phyloP scores from a whole-genome alignment of 2,113 vertebrate species.

The Furnarius figulus region DNA sequence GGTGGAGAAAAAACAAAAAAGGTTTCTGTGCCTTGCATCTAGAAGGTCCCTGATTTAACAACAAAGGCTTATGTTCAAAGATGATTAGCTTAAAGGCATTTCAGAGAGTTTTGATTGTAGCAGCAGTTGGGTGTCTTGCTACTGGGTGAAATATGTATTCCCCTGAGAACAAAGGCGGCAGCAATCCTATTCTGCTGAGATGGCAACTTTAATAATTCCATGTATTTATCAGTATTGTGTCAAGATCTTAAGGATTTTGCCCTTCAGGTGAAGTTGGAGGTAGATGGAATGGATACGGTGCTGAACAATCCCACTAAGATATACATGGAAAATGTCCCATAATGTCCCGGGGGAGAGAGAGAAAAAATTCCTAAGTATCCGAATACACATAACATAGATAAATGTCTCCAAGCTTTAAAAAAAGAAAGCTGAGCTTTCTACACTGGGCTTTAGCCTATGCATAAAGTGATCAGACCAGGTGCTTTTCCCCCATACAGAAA shows the following conservation, averaged over 20 bases:
- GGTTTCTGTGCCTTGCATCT: slow-evolving; percentile 69
- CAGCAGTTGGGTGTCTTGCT: slow-evolving; percentile 75
- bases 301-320: slow-evolving; percentile 69
- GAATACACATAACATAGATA: slow-evolving; percentile 66
- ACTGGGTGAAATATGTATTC: slow-evolving; percentile 80
- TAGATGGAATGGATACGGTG: slow-evolving; percentile 66
- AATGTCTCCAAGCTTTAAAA: slow-evolving; percentile 55
- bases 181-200: slow-evolving; percentile 75
- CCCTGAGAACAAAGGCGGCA: slow-evolving; percentile 77
- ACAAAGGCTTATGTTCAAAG: slow-evolving; percentile 80
- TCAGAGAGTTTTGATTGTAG: slow-evolving; percentile 76
- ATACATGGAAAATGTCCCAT: slow-evolving; percentile 68
- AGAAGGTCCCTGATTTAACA: slow-evolving; percentile 76
- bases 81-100: slow-evolving; percentile 82
- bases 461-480: slow-evolving; percentile 4
- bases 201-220: slow-evolving; percentile 82
- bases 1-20: slow-evolving; percentile 71
- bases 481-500: not conserved
- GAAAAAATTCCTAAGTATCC: slow-evolving; percentile 61
- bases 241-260: slow-evolving; percentile 78
- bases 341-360: slow-evolving; percentile 54
- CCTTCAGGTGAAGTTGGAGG: slow-evolving; percentile 76
- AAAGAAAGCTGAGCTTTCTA: slow-evolving; percentile 19
- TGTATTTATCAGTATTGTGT: slow-evolving; percentile 80
- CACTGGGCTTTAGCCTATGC: not conserved